Conservation (phyloP, 2,797 vertebrate species). For the Hafferia zeledoni region DNA sequence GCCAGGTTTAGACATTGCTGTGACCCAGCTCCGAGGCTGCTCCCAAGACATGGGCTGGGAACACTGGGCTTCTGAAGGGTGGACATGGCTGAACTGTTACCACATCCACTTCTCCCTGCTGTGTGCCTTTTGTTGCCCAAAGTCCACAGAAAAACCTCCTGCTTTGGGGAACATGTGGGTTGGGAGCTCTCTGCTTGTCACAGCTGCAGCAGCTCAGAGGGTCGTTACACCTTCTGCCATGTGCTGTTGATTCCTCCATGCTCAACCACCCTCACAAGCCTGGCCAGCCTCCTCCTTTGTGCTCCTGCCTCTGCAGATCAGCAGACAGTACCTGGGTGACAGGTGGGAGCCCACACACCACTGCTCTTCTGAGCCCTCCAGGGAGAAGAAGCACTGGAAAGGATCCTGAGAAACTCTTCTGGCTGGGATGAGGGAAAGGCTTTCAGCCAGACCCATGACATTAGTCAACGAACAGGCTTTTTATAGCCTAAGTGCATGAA, state of each 20-base stretch:
- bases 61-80: background rate
- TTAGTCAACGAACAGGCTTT: background rate
- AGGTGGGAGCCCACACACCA: background rate
- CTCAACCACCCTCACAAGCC: background rate
- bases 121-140: background rate
- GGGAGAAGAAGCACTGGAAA: background rate
- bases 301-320: background rate
- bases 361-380: background rate
- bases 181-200: background rate
- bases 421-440: background rate
- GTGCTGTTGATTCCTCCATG: background rate
- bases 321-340: background rate
- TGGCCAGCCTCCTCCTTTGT: slow-evolving; percentile 16
- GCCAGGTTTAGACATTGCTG: background rate
- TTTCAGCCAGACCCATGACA: background rate
- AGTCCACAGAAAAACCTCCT: background rate
- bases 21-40: background rate
- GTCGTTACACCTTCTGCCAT: background rate
- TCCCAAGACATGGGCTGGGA: accelerated
- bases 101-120: background rate
- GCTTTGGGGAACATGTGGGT: accelerated
- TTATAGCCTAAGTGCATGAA: background rate
- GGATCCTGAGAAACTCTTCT: background rate
- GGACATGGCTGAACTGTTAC: background rate
- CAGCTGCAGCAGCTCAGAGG: background rate